Conservation (phyloP, 2,113 vertebrate species). For the Neofelis nebulosa region DNA sequence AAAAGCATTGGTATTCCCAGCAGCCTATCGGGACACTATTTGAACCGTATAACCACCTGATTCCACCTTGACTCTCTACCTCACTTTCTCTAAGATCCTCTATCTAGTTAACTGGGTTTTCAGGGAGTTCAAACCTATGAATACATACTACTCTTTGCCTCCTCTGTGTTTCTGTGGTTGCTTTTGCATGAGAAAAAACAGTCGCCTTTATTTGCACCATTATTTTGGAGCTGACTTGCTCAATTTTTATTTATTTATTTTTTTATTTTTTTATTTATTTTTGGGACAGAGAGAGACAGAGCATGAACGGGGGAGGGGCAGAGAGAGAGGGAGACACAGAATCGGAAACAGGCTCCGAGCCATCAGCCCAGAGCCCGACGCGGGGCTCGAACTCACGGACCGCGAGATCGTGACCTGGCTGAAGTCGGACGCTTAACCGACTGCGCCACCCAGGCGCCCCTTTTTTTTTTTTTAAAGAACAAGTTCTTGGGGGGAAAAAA, state of each 20-base stretch:
- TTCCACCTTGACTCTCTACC: background rate
- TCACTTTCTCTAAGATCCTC: background rate
- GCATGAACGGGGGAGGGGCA: too few species aligned
- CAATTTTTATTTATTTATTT: too few species aligned
- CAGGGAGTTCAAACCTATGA: background rate
- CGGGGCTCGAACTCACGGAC: too few species aligned
- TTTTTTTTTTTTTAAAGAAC: background rate
- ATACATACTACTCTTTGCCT: background rate
- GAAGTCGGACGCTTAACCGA: too few species aligned
- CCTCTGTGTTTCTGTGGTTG: background rate
- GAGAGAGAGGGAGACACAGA: too few species aligned
- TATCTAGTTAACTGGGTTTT: background rate
- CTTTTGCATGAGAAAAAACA: background rate
- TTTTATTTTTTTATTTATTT: too few species aligned
- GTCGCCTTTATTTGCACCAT: background rate
- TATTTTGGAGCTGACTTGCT: constrained; percentile 9
- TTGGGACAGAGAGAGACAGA: too few species aligned
- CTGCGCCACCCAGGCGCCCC: too few species aligned
- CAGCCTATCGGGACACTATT: background rate
- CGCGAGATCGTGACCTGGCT: too few species aligned
- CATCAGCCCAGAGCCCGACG: too few species aligned
- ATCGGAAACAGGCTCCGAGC: too few species aligned
- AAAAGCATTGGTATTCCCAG: background rate
- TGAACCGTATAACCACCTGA: background rate
- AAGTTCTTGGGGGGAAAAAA: background rate